Base-by-base conservation (phyloP, 2,797 vertebrate genomes). In the Hippocampus kuda region DNA sequence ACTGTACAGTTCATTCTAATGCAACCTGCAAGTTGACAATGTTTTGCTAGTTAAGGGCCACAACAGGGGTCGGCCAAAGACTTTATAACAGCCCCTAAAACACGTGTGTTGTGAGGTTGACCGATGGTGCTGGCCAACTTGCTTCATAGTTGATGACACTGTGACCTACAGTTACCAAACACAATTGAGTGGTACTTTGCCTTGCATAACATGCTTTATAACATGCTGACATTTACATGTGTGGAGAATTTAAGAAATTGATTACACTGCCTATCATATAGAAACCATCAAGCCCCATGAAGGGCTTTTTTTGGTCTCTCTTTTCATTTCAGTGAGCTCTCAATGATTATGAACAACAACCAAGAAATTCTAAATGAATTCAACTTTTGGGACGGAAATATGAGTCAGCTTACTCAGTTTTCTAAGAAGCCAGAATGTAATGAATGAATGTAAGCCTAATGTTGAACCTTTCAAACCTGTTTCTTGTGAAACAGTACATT, bases 91-190 rank as follows among this genome's bases (percentile, higher is more conserved):
- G 44, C 62, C 71, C 61, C 18, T 5, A 59, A 69, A 60, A 44
- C 42, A 77, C 74, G 74, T 16, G 24, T 59, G 30, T 34, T 34
- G 38, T 6, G 20, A 61, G 1, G 16, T 22, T 61, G 18, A 30
- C 26, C 12, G 13, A 38, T 38, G 20, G 30, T 38, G 27, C 27
- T 61, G 59, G 59, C 41, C 2, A 9, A 38, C 59, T 61, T 61
- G 59, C 59, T 24, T 10, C 53, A 10, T 54, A 54, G 22, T 22
- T 74, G 71, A 48, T 2, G n/a, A 62, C 65, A 24, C 49, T 59
- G 59, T 84, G 74, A 81, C 79, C 78, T 56, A 75, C 16, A 72
- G 77, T 80, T 57, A 62, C 53, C 16, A 22, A 20, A 61, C 59
- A 61, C 30, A 20, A 61, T 27, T 59, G 26, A 59, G 27, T 27